Evolutionary conservation across 37 sponge, comb jelly and placozoan species (phyloP), one percentile per base, ranked within the genome.

Genomic region (Theonella swinhoei): DNA sequence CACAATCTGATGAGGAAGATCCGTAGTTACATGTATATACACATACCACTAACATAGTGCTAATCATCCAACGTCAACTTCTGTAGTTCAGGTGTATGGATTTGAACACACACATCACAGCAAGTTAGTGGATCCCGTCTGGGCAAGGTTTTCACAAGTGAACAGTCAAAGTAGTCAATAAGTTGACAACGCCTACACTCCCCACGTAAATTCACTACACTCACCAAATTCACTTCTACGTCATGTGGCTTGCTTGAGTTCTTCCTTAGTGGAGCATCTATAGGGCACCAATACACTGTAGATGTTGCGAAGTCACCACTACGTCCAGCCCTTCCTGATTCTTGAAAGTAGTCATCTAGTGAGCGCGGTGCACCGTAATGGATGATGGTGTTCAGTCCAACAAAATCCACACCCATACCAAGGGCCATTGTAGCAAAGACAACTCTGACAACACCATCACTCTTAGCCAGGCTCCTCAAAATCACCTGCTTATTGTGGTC

Each of bases 351-450:
- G 74, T 80, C 87, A 14, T 87, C 81, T 20, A 80, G 70, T 36
- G 41, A 62, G 4, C 39, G 4, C 25, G 87, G 87, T 26, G 87
- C 87, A 20, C 87, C 87, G 62, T 87, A 80, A 64, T 87, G 87
- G 22, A 80, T 30, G 39, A 71, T 80, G 28, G 25, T 61, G 38
- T 87, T 43, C 8, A 81, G 38, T 31, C 39, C 58, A 58, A 36
- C 64, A 4, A 80, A 34, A 66, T 87, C 34, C 60, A 86, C 80
- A 17, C 87, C 76, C 85, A 83, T 75, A 28, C 85, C 85, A 19
- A 83, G 76, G 35, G 85, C 85, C 20, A 61, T 42, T 32, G 86
- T 85, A 32, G 79, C 86, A 81, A 85, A 85, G 5, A 85, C 79
- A 3, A 85, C 79, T 31, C 88, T 32, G 23, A 85, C 69, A 26